Conservation (phyloP, 2,113 vertebrate genomes). For the Elanoides forficatus region DNA sequence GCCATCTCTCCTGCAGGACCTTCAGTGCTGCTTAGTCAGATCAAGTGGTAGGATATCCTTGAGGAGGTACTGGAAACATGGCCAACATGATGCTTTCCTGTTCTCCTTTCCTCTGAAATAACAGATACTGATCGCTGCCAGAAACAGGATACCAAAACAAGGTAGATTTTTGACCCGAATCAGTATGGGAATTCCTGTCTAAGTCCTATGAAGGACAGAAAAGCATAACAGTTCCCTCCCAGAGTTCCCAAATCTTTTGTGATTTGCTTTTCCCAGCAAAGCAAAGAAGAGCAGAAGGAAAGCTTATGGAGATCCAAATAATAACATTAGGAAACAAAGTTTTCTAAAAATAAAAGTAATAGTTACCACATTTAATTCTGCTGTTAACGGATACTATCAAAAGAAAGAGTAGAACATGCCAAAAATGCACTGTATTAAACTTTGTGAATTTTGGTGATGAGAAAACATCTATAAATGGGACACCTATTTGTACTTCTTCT, state of each 20-base stretch:
- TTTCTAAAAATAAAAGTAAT: background rate
- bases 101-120: background rate
- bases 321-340: background rate
- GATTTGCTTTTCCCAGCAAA: background rate
- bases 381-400: background rate
- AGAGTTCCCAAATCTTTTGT: background rate
- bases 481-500: background rate
- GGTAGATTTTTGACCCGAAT: background rate
- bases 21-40: background rate
- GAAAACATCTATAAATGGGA: background rate
- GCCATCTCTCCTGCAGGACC: background rate
- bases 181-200: background rate
- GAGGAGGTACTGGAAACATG: background rate
- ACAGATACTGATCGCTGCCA: background rate
- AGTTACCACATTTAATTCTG: background rate
- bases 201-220: background rate
- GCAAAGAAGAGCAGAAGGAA: background rate
- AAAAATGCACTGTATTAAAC: background rate
- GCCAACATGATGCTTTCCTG: background rate
- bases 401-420: background rate
- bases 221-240: background rate
- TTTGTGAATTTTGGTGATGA: background rate
- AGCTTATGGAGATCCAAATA: background rate
- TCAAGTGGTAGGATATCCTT: background rate
- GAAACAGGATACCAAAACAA: background rate